Evolutionary conservation across 2,888 invertebrate species (phyloP).

Genomic region (Itoplectis maculator): DNA sequence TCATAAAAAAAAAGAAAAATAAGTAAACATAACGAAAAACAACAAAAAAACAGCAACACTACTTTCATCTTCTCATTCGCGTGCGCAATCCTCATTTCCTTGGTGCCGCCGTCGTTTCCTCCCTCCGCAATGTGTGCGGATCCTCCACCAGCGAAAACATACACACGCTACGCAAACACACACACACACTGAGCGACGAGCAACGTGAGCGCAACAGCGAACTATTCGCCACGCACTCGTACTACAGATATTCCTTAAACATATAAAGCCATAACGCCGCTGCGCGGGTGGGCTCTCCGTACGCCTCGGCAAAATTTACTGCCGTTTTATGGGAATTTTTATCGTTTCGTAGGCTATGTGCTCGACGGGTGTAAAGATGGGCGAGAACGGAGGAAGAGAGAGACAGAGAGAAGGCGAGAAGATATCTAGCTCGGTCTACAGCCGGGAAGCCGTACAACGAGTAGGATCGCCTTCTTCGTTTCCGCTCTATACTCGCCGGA

Average conservation of each 20-base stretch:
- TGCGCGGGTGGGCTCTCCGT: constrained; percentile 61
- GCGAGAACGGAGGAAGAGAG: neutral
- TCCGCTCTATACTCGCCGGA: constrained; percentile 73
- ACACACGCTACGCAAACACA: neutral
- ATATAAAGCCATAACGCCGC: constrained; percentile 67
- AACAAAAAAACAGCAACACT: neutral
- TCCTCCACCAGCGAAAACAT: neutral
- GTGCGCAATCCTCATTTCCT: constrained; percentile 53
- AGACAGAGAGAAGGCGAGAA: constrained; percentile 1
- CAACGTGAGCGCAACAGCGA: too few relatives aligned
- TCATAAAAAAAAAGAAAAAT: neutral
- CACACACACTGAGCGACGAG: constrained; percentile 13
- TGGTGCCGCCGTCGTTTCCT: constrained; percentile 37
- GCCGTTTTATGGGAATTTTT: constrained; percentile 81
- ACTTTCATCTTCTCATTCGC: constrained; percentile 47
- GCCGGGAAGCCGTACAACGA: constrained; percentile 47
- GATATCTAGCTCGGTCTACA: constrained; percentile 41
- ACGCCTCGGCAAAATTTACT: constrained; percentile 75
- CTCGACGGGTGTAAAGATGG: constrained; percentile 61
- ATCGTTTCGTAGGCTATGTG: constrained; percentile 81
- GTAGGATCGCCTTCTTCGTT: constrained; percentile 76
- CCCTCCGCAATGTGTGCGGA: constrained; percentile 34
- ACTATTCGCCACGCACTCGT: constrained; percentile 32
- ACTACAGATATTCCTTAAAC: constrained; percentile 55
- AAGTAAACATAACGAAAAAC: too few relatives aligned